Evolutionary conservation across 2,888 invertebrate species (phyloP).

Genomic region (Parnassius glacialis): DNA sequence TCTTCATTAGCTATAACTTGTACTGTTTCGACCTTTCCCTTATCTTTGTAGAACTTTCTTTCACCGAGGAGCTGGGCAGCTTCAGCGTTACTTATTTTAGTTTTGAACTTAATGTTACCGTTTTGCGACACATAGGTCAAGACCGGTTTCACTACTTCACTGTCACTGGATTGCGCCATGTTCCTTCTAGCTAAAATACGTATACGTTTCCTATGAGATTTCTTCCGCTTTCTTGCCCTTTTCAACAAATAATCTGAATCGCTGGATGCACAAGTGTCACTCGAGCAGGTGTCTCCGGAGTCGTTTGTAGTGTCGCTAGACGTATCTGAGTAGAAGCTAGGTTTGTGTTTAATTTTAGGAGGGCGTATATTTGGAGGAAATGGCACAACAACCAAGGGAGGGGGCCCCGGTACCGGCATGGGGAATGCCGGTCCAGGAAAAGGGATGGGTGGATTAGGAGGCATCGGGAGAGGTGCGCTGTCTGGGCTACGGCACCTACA

Average conservation of each 20-base stretch:
- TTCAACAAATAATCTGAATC: conserved; percentile 28
- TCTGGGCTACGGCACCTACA: conserved; percentile 52
- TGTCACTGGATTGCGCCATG: conserved; percentile 23
- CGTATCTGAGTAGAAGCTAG: conserved; percentile 5
- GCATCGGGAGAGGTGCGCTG: conserved; percentile 42
- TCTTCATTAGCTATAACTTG: conserved; percentile 36
- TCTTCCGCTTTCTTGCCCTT: conserved; percentile 24
- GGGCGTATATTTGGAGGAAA: conserved; percentile 29
- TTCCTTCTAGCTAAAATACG: conserved; percentile 4
- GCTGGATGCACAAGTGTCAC: conserved; percentile 28
- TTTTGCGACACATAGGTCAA: conserved; percentile 39
- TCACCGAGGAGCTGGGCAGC: conserved; percentile 33
- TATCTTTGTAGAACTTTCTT: not conserved
- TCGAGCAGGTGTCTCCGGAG: conserved; percentile 18
- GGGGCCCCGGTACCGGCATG: conserved; percentile 35
- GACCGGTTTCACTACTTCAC: conserved; percentile 37
- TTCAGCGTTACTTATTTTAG: conserved; percentile 48
- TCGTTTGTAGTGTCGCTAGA: conserved; percentile 23
- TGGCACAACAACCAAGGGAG: conserved; percentile 35
- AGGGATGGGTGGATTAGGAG: conserved; percentile 36
- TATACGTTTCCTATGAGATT: conserved; percentile 7
- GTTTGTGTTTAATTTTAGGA: conserved; percentile 18
- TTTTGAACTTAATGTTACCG: conserved; percentile 49
- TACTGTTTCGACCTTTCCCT: conserved; percentile 31
- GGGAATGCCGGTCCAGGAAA: conserved; percentile 32